Conservation (phyloP, 2,888 invertebrate species). For the Beris morrisii region DNA sequence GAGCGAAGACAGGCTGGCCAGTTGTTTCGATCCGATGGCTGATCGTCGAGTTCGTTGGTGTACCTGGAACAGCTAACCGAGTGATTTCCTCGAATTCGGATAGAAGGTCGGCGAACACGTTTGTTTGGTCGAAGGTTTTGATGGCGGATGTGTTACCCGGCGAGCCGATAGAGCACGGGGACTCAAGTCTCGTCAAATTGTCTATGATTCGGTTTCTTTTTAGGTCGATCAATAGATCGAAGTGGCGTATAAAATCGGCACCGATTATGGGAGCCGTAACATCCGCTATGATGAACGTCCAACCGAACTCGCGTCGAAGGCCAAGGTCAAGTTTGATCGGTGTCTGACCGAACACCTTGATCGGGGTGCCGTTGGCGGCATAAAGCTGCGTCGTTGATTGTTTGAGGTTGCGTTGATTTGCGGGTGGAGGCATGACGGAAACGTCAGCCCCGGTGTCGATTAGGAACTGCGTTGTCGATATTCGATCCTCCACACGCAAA, state of each 20-base stretch:
- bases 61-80: not conserved
- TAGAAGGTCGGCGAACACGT: not conserved
- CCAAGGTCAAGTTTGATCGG: slow-evolving; percentile 34
- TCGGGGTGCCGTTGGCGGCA: slow-evolving; percentile 38
- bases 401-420: not conserved
- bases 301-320: slow-evolving; percentile 40
- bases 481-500: not conserved
- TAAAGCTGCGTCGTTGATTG: slow-evolving; percentile 18
- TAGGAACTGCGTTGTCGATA: not conserved
- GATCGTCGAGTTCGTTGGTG: not conserved
- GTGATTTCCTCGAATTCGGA: not conserved
- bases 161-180: not conserved
- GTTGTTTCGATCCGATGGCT: slow-evolving; percentile 6
- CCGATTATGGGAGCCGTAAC: slow-evolving; percentile 40
- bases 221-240: not conserved
- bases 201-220: not conserved
- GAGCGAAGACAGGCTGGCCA: slow-evolving; percentile 7
- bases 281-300: slow-evolving; percentile 41
- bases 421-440: not conserved
- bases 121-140: not conserved
- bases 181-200: not conserved
- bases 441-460: not conserved
- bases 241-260: slow-evolving; percentile 39
- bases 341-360: slow-evolving; percentile 36
- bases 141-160: not conserved